Evolutionary conservation across 2,797 vertebrate genomes (phyloP).

Genomic region (Acanthopagrus latus): DNA sequence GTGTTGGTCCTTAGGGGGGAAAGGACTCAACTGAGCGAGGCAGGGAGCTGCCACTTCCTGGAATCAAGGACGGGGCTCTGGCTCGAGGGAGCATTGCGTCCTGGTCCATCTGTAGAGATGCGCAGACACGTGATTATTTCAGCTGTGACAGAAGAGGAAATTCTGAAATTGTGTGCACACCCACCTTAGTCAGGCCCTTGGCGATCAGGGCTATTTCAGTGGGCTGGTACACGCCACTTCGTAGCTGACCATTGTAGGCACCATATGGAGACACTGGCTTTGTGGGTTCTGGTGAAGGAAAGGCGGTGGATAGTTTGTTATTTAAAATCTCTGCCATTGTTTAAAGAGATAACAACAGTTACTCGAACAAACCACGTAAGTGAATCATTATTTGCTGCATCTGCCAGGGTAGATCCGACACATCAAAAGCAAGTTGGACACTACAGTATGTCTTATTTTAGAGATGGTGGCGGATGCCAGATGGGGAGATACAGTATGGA

Average conservation of each 20-base stretch:
- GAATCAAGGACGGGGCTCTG: slow-evolving; percentile 76
- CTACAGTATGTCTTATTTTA: not conserved
- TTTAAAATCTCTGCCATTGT: not conserved
- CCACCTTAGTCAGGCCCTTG: slow-evolving; percentile 87
- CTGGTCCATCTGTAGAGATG: slow-evolving; percentile 76
- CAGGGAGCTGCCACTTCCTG: slow-evolving; percentile 81
- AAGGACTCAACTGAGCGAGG: slow-evolving; percentile 79
- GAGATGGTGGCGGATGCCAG: not conserved
- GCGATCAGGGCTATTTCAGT: slow-evolving; percentile 94
- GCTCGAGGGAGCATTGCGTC: slow-evolving; percentile 85
- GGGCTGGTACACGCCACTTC: slow-evolving; percentile 92
- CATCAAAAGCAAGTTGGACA: not conserved
- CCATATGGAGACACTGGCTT: slow-evolving; percentile 89
- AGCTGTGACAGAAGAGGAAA: not conserved
- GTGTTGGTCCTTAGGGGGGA: slow-evolving; percentile 53
- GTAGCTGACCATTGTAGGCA: slow-evolving; percentile 88
- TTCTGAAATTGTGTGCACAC: slow-evolving; percentile 41
- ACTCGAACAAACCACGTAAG: not conserved
- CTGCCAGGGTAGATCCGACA: not conserved
- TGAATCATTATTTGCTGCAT: slow-evolving; percentile 8
- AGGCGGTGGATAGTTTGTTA: not conserved
- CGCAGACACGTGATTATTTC: slow-evolving; percentile 9
- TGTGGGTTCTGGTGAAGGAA: slow-evolving; percentile 73
- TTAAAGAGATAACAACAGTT: not conserved
- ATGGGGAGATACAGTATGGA: too few relatives aligned